A percentile compares a stretch with the other conserved stretches of the same genome.
These are phyloP conservation scores for Dasypogon diadema DNA, from an alignment of 2,888 invertebrate genomes.

Conservation along the genomic window DNA sequence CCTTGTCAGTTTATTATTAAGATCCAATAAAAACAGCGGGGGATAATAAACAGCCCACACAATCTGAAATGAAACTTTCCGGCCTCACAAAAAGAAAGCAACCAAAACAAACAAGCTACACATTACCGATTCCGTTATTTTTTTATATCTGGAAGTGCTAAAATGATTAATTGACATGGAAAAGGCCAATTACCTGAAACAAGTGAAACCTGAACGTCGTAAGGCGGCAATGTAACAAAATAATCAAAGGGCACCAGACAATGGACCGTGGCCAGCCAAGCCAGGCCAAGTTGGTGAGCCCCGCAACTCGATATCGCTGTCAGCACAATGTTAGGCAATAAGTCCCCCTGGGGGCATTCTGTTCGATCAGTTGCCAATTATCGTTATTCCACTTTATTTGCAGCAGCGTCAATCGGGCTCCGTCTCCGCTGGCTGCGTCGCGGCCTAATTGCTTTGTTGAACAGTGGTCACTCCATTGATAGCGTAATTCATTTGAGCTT, in stretches of 20 bases:
- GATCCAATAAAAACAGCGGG: too few species aligned
- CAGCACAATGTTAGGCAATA: background rate
- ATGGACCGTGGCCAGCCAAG: background rate
- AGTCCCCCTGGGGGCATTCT: background rate
- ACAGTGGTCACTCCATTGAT: conserved; percentile 17
- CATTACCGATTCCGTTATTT: background rate
- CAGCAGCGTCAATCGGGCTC: background rate
- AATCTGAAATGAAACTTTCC: too few species aligned
- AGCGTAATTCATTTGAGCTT: background rate
- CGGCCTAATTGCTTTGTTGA: conserved; percentile 12
- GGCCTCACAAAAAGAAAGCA: too few species aligned
- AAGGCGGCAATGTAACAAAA: background rate
- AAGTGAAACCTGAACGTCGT: background rate
- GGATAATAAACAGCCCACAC: too few species aligned
- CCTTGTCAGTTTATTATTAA: too few species aligned
- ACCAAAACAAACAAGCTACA: too few species aligned
- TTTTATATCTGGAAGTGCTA: conserved; percentile 8
- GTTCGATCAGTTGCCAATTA: background rate
- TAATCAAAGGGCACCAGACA: conserved; percentile 3
- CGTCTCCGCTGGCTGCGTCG: background rate
- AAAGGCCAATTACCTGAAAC: conserved; percentile 17
- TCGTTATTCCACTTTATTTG: background rate
- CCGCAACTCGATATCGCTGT: background rate
- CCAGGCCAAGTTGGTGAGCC: too few species aligned
- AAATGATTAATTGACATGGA: conserved; percentile 28